Evolutionary conservation across 2,888 invertebrate genomes (phyloP), one percentile per base, ranked within the genome.

Genomic region (Thalpophila matura): DNA sequence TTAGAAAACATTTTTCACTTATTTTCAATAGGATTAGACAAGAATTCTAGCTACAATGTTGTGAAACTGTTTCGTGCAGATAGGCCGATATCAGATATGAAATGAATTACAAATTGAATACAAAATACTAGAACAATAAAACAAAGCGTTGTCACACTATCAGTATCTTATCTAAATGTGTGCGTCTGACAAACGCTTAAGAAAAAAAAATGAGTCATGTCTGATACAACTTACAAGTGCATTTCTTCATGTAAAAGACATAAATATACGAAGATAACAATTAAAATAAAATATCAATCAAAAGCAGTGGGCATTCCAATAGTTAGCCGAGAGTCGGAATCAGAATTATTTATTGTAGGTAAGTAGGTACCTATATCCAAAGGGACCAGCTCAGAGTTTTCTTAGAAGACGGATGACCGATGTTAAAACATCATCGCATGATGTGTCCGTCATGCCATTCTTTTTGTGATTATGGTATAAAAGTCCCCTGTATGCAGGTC

Each of bases 151-250:
- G 29, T 27, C 58, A 45, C n/a, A 40, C 7, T 18, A 10, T 14
- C 1, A 0, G 43, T 43, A 16, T 65, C 51, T 72, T 58, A 69
- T 65, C 58, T 35, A 18, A 65, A 38, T 47, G 43, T 66, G 73
- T 53, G 66, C 47, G 53, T n/a, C 53, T 58, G 53, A 38, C 14
- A 47, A 46, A 50, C 12, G 31, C 47, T 46, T 26, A 40, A 22
- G 63, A 71, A 35, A 35, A 49, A 71, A 35, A 35, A 49, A 43
- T 45, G 45, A 37, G 7, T 62, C 35, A 29, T 62, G 18, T 22
- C 18, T 24, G 14, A 9, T 14, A 27, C 7, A 42, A 22, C 4
- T 2, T 18, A 12, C 22, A n/a, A 18, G 12, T 16, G n/a, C 37
- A 22, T 70, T 22, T 24, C 31, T 55, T 4, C 27, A 20, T 60